Conservation (phyloP, 53 echinoderm and acorn worm genomes). For the Henricia sp. region DNA sequence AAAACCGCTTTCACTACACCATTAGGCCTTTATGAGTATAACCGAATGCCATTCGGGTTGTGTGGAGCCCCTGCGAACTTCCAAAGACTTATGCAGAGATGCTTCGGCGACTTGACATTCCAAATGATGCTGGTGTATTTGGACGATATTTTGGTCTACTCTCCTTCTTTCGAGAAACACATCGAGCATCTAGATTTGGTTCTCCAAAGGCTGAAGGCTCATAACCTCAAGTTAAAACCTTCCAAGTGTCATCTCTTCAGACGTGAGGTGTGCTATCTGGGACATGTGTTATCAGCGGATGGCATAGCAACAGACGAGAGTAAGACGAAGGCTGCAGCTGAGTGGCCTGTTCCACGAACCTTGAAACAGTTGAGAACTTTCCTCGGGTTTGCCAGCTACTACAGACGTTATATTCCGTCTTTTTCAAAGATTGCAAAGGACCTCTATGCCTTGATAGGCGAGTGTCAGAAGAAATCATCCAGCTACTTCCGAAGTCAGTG, state of each 20-base stretch:
- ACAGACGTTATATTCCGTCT: not conserved
- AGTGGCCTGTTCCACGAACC: not conserved
- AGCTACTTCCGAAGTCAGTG: not conserved
- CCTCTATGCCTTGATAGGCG: not conserved
- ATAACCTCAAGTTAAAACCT: too few species aligned
- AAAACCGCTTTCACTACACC: too few species aligned
- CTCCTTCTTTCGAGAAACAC: too few species aligned
- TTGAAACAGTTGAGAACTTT: slow-evolving; percentile 18
- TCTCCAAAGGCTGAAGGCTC: not conserved
- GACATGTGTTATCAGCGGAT: not conserved
- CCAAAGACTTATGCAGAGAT: too few species aligned
- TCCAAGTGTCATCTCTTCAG: slow-evolving; percentile 8
- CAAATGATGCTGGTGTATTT: not conserved
- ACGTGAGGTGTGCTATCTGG: not conserved
- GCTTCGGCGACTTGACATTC: not conserved
- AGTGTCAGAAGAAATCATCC: slow-evolving; percentile 9
- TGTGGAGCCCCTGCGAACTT: too few species aligned
- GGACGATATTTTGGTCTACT: too few species aligned
- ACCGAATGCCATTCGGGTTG: too few species aligned
- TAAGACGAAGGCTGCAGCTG: not conserved
- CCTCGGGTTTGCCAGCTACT: slow-evolving; percentile 22
- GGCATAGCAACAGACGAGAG: slow-evolving; percentile 13
- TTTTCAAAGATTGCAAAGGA: slow-evolving; percentile 6
- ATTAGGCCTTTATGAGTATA: too few species aligned
- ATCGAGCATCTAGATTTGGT: not conserved